These are phyloP conservation scores for Heliconius ethilla DNA, from an alignment of 2,888 invertebrate genomes.

Conservation along the genomic window DNA sequence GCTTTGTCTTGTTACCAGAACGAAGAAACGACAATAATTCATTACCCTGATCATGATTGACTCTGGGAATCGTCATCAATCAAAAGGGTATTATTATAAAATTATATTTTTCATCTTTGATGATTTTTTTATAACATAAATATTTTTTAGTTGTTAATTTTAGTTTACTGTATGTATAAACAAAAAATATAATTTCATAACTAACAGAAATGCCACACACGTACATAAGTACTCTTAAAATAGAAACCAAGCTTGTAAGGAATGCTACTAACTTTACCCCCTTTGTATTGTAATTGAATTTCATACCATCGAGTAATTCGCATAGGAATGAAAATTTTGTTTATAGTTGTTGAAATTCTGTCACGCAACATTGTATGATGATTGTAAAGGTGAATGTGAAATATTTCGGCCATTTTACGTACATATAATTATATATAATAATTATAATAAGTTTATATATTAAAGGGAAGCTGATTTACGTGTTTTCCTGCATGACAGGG, in stretches of 20 bases:
- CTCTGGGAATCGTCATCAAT: too few species aligned
- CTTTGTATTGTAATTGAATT: constrained; percentile 8
- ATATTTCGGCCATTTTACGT: neutral
- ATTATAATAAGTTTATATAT: neutral
- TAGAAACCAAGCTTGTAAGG: constrained; percentile 8
- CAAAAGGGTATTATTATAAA: too few species aligned
- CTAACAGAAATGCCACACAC: neutral
- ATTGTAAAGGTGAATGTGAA: constrained; percentile 2
- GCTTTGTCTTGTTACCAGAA: neutral
- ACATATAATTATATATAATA: neutral
- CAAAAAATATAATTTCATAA: neutral
- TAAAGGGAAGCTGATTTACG: neutral
- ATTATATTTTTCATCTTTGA: too few species aligned
- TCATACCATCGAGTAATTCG: constrained; percentile 13
- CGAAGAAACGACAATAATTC: too few species aligned
- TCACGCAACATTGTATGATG: constrained; percentile 16
- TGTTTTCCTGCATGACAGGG: neutral
- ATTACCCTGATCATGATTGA: too few species aligned
- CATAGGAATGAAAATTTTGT: constrained; percentile 4
- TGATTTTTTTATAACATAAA: too few species aligned
- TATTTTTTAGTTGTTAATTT: too few species aligned
- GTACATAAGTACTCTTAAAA: neutral
- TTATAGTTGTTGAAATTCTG: neutral
- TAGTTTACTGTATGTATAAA: neutral
- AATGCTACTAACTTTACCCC: constrained; percentile 2